A percentile compares a stretch with the other conserved stretches of the same genome.
Evolutionary conservation across 2,888 invertebrate species (phyloP).

Genomic region (Platynereis dumerilii): DNA sequence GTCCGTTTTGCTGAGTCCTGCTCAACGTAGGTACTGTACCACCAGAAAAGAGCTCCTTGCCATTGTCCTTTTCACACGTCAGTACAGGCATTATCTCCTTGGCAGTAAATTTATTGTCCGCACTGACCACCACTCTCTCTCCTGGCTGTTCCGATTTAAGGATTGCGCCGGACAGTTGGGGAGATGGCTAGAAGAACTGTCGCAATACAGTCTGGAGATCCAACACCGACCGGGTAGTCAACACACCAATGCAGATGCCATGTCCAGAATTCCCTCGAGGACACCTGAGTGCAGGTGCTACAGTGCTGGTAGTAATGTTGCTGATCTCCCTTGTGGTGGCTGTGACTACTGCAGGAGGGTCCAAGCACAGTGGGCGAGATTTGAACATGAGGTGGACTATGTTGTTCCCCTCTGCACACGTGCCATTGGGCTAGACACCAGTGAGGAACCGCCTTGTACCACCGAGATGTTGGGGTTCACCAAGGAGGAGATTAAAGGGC

Average conservation of each 20-base stretch:
- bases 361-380: neutral
- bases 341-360: conserved; percentile 1
- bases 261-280: neutral
- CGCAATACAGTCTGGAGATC: conserved; percentile 1
- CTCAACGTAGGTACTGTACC: conserved; percentile 1
- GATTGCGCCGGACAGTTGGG: neutral
- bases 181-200: conserved; percentile 2
- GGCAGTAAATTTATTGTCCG: conserved; percentile 3
- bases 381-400: conserved; percentile 5
- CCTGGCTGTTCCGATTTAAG: conserved; percentile 5
- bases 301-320: neutral
- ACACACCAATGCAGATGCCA: conserved; percentile 9
- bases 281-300: neutral
- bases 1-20: neutral
- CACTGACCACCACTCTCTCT: conserved; percentile 4
- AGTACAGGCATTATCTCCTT: conserved; percentile 5
- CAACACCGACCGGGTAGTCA: neutral
- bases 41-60: neutral
- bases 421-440: too few relatives aligned
- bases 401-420: neutral
- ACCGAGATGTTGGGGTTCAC: too few relatives aligned
- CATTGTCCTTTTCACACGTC: neutral
- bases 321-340: neutral
- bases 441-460: too few relatives aligned
- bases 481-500: too few relatives aligned